phyloP scores from a whole-genome alignment of 2,888 invertebrate genomes.

The Eupeodes luniger region DNA sequence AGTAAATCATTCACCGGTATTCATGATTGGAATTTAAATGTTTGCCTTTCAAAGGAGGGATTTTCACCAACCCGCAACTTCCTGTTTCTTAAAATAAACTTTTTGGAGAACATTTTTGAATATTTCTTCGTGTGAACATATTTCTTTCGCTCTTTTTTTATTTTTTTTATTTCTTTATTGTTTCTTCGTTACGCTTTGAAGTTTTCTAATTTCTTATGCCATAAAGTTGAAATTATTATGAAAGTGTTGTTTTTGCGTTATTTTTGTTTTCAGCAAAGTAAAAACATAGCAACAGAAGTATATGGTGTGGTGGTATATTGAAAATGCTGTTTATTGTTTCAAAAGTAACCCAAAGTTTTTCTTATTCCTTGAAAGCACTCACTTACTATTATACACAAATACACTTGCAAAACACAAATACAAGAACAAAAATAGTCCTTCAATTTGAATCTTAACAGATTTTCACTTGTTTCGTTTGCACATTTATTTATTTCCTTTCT shows the following conservation, averaged over 20 bases:
- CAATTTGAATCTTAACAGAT: slow-evolving; percentile 56
- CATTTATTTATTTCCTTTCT: slow-evolving; percentile 2
- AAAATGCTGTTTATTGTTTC: slow-evolving; percentile 29
- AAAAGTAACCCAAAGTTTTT: slow-evolving; percentile 19
- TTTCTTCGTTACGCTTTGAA: slow-evolving; percentile 62
- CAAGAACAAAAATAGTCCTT: slow-evolving; percentile 22
- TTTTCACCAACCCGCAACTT: slow-evolving; percentile 19
- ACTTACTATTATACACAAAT: neutral
- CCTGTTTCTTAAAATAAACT: slow-evolving; percentile 12
- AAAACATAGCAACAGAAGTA: neutral
- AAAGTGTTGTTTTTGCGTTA: slow-evolving; percentile 32
- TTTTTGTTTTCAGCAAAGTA: neutral
- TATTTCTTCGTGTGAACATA: slow-evolving; percentile 48
- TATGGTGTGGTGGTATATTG: slow-evolving; percentile 1
- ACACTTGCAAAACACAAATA: neutral
- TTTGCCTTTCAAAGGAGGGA: slow-evolving; percentile 54
- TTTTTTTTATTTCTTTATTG: neutral
- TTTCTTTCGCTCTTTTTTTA: neutral
- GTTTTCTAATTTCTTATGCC: slow-evolving; percentile 69
- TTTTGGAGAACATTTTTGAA: slow-evolving; percentile 37
- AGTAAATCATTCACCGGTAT: slow-evolving; percentile 71
- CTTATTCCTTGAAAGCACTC: neutral
- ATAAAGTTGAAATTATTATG: slow-evolving; percentile 66
- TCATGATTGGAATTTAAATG: slow-evolving; percentile 76
- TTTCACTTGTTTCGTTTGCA: slow-evolving; percentile 43